Base-by-base conservation (phyloP, 2,888 invertebrate species). In the Sceliomorpha sp. region DNA sequence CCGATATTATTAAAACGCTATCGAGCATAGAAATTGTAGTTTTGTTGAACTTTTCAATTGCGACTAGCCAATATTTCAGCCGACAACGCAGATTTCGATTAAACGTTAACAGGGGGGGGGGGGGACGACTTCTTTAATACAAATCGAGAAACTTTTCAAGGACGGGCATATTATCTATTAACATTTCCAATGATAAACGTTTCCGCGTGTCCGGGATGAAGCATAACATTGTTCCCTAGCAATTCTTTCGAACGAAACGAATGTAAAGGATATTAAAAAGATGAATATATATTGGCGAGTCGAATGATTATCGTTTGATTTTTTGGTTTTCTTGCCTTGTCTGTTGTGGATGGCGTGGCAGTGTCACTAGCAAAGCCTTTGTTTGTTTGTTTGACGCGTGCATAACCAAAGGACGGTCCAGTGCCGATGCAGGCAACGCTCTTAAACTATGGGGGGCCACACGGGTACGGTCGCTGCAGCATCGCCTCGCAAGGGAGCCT, bases 341-440 rank as follows among this genome's bases (percentile, higher is more conserved):
- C 73, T 78, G 75, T 76, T 75, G 79, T 79, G 81, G 83, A 79
- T 84, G 84, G 81, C 77, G 76, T 84, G 84, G 85, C 85, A 76
- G 84, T 85, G 84, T 85, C 79, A 85, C 77, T 84, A 83, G 85
- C 83, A 79, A 81, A 82, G 85, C 83, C 80, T 86, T 82, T 86
- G 85, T 86, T 82, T 86, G 84, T 84, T 84, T 84, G 84, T 82
- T 82, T 80, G 81, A 75, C 82, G 81, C 82, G 82, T 77, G 78
- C 81, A 79, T 80, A 72, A 79, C 77, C 74, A 74, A 85, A 86
- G 85, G 86, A 86, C 75, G 82, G 74, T 74, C 81, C 85, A 76
- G 77, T 83, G 78, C 75, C 81, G 77, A 80, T 81, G 83, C 85
- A 86, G 79, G 82, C 83, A 76, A 83, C 86, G 68, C 85, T 83